Evolutionary conservation across 2,888 invertebrate genomes (phyloP), one percentile per base, ranked within the genome.

Genomic region (Hypomecis punctinalis): DNA sequence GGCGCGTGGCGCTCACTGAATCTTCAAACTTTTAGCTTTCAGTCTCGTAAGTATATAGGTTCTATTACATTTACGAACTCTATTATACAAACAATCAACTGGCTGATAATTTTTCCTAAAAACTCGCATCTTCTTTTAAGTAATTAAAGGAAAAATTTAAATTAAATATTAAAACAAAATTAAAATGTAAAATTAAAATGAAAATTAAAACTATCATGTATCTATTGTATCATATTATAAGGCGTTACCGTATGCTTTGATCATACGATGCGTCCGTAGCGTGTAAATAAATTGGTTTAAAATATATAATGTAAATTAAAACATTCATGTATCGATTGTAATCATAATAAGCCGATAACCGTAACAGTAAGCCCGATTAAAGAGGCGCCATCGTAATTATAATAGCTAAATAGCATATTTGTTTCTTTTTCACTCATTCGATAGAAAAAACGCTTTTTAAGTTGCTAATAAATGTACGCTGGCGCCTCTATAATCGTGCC

Each of bases 1-100:
- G 66, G 67, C 67, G 67, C 67, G 65, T 65, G 68, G 68, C 71
- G 68, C 69, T 63, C 66, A 53, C 61, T 61, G 54, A 52, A 61
- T 69, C 57, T 66, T 65, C 54, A 61, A 54, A 57, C 45, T 57
- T 64, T 58, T 56, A 55, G 46, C 45, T 48, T 47, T 71, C 69
- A 69, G 63, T 66, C 61, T 69, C 64, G 66, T 51, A 65, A 63
- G 67, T 65, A 69, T 54, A 63, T 58, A 67, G 63, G 66, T 63
- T 67, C 63, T 47, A 56, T 40, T 47, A 39, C n/a, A 51, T 66
- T 56, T 68, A 59, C 61, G 64, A 72, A 63, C 63, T 65, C 63
- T 61, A 57, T 61, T 67, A 69, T 63, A 70, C 68, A 65, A 69
- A 66, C 69, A 68, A 67, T 48, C 62, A 59, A 64, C 47, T 58